These are phyloP conservation scores for Tenthredo amoena DNA, from an alignment of 2,888 invertebrate species.

Conservation along the genomic window DNA sequence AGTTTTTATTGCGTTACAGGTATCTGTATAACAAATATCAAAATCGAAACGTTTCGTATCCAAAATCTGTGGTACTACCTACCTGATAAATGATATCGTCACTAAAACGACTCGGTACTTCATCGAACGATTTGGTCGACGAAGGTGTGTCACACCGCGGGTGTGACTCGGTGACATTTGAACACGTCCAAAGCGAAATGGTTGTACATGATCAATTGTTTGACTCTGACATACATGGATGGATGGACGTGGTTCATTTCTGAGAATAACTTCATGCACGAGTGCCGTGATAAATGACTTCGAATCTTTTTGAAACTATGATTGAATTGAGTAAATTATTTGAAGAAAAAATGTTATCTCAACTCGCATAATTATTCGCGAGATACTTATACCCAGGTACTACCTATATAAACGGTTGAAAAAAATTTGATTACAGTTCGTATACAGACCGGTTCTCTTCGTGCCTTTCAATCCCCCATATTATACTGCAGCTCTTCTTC, in stretches of 20 bases:
- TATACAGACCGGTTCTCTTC: neutral
- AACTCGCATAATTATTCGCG: neutral
- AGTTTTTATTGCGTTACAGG: neutral
- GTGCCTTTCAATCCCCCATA: neutral
- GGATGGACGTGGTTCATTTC: neutral
- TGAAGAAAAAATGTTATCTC: neutral
- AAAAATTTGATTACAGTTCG: conserved; percentile 8
- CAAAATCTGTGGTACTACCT: neutral
- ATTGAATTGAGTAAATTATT: neutral
- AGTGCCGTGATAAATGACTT: neutral
- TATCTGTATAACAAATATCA: neutral
- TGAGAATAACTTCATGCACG: neutral
- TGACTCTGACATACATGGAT: neutral
- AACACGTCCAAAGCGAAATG: conserved; percentile 8
- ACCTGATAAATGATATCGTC: neutral
- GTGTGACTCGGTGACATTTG: conserved; percentile 39
- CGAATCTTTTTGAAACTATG: neutral
- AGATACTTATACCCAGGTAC: neutral
- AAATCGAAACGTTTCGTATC: neutral
- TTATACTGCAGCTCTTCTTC: neutral
- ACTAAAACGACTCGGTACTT: neutral
- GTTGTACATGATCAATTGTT: neutral
- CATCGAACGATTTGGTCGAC: neutral
- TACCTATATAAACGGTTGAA: neutral
- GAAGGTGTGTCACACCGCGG: neutral